Evolutionary conservation across 2,797 vertebrate genomes (phyloP).

Genomic region (Pseudochirops corinnae): DNA sequence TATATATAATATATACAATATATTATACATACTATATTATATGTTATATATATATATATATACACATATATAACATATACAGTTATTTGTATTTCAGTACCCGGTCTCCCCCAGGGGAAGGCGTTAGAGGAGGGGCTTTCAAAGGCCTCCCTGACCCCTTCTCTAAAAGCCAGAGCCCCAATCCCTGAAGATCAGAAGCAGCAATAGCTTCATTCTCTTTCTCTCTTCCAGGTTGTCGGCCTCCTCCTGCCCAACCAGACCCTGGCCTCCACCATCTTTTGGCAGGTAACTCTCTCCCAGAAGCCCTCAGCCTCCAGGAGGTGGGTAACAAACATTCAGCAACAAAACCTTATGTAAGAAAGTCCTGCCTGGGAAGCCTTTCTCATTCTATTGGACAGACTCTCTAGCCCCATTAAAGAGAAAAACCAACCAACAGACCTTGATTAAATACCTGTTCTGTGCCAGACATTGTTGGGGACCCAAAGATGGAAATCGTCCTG

Average conservation of each 20-base stretch:
- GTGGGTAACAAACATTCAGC: not conserved
- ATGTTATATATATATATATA: too few species aligned
- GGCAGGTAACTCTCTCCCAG: constrained; percentile 89
- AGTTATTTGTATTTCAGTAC: not conserved
- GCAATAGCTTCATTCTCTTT: constrained; percentile 41
- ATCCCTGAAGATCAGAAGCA: not conserved
- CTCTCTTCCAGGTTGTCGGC: constrained; percentile 91
- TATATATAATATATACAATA: too few species aligned
- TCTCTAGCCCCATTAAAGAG: not conserved
- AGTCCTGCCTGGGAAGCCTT: not conserved
- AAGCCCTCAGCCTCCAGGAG: not conserved
- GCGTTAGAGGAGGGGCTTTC: not conserved
- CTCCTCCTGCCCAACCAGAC: constrained; percentile 96
- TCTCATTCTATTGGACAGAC: not conserved
- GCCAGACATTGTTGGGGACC: not conserved
- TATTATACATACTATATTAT: too few species aligned
- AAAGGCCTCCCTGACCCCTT: not conserved
- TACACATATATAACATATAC: too few species aligned
- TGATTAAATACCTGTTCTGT: not conserved
- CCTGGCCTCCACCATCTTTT: constrained; percentile 93
- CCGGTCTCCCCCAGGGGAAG: not conserved
- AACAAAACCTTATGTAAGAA: not conserved
- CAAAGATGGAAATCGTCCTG: not conserved
- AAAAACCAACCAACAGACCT: not conserved
- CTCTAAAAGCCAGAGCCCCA: not conserved